Evolutionary conservation across 2,797 vertebrate genomes (phyloP).

Genomic region (Emydoidea blandingii): DNA sequence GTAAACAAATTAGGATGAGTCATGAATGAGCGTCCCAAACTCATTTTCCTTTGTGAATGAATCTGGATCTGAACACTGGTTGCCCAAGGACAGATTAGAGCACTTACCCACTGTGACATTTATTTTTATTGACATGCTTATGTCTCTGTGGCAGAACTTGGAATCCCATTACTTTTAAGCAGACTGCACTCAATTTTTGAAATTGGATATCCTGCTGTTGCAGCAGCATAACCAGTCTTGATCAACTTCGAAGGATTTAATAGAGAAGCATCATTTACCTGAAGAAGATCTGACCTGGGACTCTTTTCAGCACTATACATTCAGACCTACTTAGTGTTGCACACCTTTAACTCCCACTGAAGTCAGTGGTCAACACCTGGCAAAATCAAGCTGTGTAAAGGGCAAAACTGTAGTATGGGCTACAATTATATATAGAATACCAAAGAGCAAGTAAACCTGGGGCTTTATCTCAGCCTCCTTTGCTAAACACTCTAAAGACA

Average conservation of each 20-base stretch:
- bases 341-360: fast-evolving
- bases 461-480: not conserved
- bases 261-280: fast-evolving
- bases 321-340: not conserved
- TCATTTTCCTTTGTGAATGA: not conserved
- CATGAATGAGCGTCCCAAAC: not conserved
- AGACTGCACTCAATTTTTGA: not conserved
- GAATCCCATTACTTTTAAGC: not conserved
- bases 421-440: fast-evolving
- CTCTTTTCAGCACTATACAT: fast-evolving
- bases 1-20: no score
- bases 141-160: not conserved
- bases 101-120: not conserved
- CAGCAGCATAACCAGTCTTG: not conserved
- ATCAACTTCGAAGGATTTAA: not conserved
- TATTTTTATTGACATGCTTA: not conserved
- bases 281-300: not conserved
- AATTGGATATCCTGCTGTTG: not conserved
- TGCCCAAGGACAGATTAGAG: no score
- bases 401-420: not conserved
- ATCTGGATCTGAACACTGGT: not conserved
- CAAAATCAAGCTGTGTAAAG: not conserved
- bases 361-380: fast-evolving
- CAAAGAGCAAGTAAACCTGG: not conserved
- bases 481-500: not conserved